phyloP scores from a whole-genome alignment of 2,113 vertebrate species.

The Serilophus lunatus region DNA sequence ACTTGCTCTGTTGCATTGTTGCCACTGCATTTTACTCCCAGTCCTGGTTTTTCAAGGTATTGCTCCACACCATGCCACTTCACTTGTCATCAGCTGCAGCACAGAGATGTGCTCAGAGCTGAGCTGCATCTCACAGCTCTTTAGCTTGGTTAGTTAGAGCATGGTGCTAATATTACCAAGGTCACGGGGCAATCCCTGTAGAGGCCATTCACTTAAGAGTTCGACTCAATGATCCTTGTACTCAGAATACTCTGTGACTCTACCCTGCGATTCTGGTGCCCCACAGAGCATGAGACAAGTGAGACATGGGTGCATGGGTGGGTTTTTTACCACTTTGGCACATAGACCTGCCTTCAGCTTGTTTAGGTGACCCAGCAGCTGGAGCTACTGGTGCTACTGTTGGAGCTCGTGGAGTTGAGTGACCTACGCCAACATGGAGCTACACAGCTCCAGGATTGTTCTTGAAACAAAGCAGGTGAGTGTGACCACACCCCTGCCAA shows the following conservation, averaged over 20 bases:
- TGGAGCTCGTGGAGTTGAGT: not conserved
- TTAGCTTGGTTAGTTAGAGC: not conserved
- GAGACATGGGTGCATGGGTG: not conserved
- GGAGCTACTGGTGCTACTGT: not conserved
- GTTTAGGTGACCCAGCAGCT: not conserved
- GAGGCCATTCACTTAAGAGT: not conserved
- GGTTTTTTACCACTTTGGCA: not conserved
- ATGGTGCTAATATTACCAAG: not conserved
- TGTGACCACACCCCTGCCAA: not conserved
- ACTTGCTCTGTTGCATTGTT: not conserved
- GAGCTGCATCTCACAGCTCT: not conserved
- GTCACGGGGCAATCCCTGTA: not conserved
- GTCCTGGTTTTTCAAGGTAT: not conserved
- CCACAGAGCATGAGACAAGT: accelerated
- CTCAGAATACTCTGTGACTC: not conserved
- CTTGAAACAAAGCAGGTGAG: not conserved
- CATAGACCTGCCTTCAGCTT: not conserved
- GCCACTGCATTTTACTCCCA: not conserved
- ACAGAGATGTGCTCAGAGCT: not conserved
- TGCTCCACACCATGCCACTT: not conserved
- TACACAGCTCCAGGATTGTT: not conserved
- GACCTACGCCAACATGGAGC: not conserved
- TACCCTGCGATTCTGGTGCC: not conserved
- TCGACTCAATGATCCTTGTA: not conserved
- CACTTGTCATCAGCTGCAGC: accelerated